Evolutionary conservation across 2,797 vertebrate genomes (phyloP).

Genomic region (Simalia tracyae): DNA sequence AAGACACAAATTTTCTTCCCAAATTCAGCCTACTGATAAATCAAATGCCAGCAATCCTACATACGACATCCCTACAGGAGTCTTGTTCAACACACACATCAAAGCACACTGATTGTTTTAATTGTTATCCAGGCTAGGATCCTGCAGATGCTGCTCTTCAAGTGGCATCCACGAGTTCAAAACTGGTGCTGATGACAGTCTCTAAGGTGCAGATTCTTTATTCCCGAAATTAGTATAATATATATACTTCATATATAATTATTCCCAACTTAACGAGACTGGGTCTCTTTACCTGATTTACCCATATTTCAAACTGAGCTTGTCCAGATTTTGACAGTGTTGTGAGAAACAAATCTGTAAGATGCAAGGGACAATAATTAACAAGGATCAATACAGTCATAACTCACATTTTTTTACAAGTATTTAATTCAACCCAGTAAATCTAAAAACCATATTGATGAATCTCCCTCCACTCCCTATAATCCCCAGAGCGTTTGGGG

Average conservation of each 20-base stretch:
- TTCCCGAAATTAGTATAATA: slow-evolving; percentile 36
- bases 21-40: slow-evolving; percentile 52
- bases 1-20: slow-evolving; percentile 40
- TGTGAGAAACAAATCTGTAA: slow-evolving; percentile 89
- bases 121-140: slow-evolving; percentile 45
- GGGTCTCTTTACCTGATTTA: slow-evolving; percentile 82
- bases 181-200: slow-evolving; percentile 14
- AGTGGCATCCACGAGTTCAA: slow-evolving; percentile 32
- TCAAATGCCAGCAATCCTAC: slow-evolving; percentile 51
- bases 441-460: neutral
- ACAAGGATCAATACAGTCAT: neutral
- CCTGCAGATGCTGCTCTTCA: slow-evolving; percentile 34
- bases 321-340: slow-evolving; percentile 56
- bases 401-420: neutral
- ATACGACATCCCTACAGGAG: slow-evolving; percentile 54
- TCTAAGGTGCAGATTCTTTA: slow-evolving; percentile 17
- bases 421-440: neutral
- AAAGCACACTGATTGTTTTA: slow-evolving; percentile 55
- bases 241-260: slow-evolving; percentile 14
- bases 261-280: slow-evolving; percentile 5
- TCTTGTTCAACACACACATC: slow-evolving; percentile 49
- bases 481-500: neutral
- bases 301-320: slow-evolving; percentile 83
- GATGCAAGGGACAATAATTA: slow-evolving; percentile 32
- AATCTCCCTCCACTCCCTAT: neutral